Evolutionary conservation across 35 echinoderm and acorn worm species (phyloP), one percentile per base, ranked within the genome.

Genomic region (Apostichopus japonicus): DNA sequence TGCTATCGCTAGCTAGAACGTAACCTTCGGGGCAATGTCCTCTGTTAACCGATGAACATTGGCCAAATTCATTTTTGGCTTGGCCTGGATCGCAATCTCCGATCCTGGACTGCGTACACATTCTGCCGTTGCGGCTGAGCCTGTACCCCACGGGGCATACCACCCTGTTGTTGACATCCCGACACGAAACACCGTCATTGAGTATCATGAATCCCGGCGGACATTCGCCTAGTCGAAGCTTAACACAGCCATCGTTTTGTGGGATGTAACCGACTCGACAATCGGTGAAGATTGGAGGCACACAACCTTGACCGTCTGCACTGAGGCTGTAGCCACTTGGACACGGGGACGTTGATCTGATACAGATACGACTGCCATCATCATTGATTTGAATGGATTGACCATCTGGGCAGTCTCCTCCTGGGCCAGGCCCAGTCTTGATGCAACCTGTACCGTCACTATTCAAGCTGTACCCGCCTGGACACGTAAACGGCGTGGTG

Each of bases 181-280:
- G 24, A 95, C 96, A 95, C 1, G 94, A 77, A 13, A 95, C n/a
- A 1, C 96, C 93, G 27, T 97, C 96, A 53, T 81, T 92, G 55
- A 84, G 84, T 15, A 94, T 79, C 70, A 91, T 83, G 79, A 84
- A 97, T 65, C 91, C 96, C 0, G 65, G 61, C 5, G 86, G 93
- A 54, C 96, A 97, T 13, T 79, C 65, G 6, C 93, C 90, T 51
- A 0, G 1, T 5, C 1, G 5, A 6, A 91, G 90, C 76, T 24
- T 16, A 0, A 56, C 21, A 67, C 90, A 91, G 6, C 14, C 73
- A 56, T 77, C 14, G 1, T 79, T 44, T 53, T 51, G 23, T 13
- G 53, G 44, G 16, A 78, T 17, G 52, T 91, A 58, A 1, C 90
- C 90, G 55, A 73, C 90, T 9, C 23, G 24, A 10, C 90, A 91